phyloP scores from a whole-genome alignment of 2,888 invertebrate genomes.

The Leucophora obtusa region DNA sequence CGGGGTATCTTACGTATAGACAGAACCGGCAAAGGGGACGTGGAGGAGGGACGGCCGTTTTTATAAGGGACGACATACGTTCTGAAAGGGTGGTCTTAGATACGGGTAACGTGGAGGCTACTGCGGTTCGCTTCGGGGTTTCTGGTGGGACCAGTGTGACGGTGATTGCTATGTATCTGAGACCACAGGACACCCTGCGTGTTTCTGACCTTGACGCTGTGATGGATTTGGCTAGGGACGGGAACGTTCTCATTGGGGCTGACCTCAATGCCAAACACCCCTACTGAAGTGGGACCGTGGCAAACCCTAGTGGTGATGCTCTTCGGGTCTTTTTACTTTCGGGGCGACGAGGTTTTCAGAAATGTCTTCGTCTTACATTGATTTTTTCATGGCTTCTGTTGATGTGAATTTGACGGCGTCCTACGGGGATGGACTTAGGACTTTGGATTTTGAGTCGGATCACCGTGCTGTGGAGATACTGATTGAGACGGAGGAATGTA shows the following conservation, averaged over 20 bases:
- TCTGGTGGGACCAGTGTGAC: background rate
- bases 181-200: background rate
- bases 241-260: background rate
- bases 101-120: background rate
- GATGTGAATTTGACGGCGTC: background rate
- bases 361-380: background rate
- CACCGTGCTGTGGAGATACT: constrained; percentile 3
- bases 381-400: background rate
- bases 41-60: background rate
- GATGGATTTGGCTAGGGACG: background rate
- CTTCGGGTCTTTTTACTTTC: background rate
- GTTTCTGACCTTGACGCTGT: background rate
- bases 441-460: background rate
- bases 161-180: background rate
- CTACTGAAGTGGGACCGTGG: background rate
- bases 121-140: background rate
- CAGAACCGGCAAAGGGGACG: background rate
- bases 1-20: background rate
- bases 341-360: background rate
- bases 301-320: background rate
- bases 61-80: background rate
- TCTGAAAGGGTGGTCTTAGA: background rate
- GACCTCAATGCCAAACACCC: constrained; percentile 4
- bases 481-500: background rate
- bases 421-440: background rate